These are phyloP conservation scores for Actinia tenebrosa DNA, from an alignment of 64 coral and sea anemone species.

Conservation along the genomic window DNA sequence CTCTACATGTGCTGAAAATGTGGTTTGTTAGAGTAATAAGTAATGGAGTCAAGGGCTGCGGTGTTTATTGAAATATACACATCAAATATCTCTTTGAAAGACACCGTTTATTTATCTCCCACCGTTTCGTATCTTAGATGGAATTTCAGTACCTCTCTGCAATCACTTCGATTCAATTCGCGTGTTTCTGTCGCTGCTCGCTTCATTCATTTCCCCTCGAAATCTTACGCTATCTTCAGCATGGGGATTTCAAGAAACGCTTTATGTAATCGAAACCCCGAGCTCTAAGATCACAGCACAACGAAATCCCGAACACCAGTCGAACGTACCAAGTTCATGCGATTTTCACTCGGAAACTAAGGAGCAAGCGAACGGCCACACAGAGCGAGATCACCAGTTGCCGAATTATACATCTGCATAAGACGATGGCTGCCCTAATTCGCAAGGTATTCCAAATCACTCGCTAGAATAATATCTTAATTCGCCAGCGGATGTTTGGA, in stretches of 20 bases:
- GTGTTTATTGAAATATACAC: conserved; percentile 12
- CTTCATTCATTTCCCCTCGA: background rate
- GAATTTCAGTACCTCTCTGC: background rate
- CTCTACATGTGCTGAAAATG: conserved; percentile 1
- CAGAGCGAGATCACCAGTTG: background rate
- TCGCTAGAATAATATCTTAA: conserved; percentile 10
- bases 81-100: conserved; percentile 11
- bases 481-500: conserved; percentile 14
- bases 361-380: background rate
- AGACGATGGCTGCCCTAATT: background rate
- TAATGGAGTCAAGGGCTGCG: conserved; percentile 17
- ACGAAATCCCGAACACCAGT: background rate
- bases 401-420: background rate
- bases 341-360: conserved; percentile 1
- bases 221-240: background rate
- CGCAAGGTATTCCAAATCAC: conserved; percentile 1
- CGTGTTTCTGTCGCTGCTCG: background rate
- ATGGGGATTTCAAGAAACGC: background rate
- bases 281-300: background rate
- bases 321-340: conserved; percentile 13
- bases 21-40: background rate
- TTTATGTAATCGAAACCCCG: conserved; percentile 12
- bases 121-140: background rate
- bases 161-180: background rate
- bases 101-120: background rate